These are phyloP conservation scores for Okapia johnstoni DNA, from an alignment of 2,113 vertebrate species.

Conservation along the genomic window DNA sequence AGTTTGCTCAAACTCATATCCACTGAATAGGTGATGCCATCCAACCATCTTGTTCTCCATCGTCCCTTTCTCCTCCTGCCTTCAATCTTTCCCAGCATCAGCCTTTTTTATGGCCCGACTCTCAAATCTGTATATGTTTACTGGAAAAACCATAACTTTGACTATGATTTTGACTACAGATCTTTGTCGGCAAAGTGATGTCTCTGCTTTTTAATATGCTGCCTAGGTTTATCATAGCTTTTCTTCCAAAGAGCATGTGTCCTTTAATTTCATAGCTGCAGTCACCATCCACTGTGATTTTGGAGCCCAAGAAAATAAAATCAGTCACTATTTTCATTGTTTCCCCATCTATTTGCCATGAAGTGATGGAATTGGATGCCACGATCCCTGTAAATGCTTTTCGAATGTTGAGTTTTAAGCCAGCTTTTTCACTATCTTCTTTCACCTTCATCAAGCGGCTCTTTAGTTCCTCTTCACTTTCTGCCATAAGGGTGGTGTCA, in stretches of 20 bases:
- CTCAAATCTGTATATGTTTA: neutral
- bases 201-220: neutral
- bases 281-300: neutral
- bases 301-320: neutral
- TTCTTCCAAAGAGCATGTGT: neutral
- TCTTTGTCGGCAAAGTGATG: neutral
- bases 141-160: neutral
- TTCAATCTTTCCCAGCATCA: neutral
- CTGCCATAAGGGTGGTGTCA: neutral
- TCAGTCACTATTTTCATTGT: neutral
- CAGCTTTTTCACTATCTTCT: neutral
- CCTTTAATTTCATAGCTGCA: neutral
- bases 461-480: neutral
- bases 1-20: neutral
- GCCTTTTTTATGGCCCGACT: rapidly evolving
- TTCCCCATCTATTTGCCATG: neutral
- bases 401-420: neutral
- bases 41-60: neutral
- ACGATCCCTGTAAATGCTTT: neutral
- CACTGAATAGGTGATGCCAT: neutral
- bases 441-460: neutral
- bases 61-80: neutral
- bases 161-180: neutral
- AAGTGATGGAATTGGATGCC: neutral
- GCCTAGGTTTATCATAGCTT: neutral